Conservation (phyloP, 2,888 invertebrate species). For the Drosophila histrio region DNA sequence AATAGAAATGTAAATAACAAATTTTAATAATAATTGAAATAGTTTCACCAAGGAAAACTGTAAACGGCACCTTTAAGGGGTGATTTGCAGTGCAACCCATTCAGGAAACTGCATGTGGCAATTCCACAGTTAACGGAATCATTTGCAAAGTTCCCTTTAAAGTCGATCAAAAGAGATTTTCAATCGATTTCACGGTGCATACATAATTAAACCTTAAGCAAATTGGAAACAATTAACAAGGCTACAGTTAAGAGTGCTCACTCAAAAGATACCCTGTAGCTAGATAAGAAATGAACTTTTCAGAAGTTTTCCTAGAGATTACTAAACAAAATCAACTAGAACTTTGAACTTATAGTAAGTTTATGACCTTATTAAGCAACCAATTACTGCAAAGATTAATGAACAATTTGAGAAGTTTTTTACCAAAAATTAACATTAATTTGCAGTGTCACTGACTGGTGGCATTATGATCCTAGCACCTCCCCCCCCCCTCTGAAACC, state of each 20-base stretch:
- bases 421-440: slow-evolving; percentile 76
- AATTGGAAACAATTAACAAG: slow-evolving; percentile 4
- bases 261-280: not conserved
- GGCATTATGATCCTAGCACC: slow-evolving; percentile 58
- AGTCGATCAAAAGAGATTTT: slow-evolving; percentile 31
- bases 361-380: not conserved
- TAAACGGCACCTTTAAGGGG: slow-evolving; percentile 26
- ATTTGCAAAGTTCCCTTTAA: slow-evolving; percentile 39
- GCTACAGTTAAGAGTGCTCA: not conserved
- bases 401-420: slow-evolving; percentile 70
- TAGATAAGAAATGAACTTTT: too few relatives aligned
- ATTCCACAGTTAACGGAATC: slow-evolving; percentile 51
- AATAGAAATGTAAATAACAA: slow-evolving; percentile 82
- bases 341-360: not conserved
- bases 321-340: not conserved
- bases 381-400: slow-evolving; percentile 8
- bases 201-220: slow-evolving; percentile 51
- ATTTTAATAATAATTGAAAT: slow-evolving; percentile 81
- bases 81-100: slow-evolving; percentile 21
- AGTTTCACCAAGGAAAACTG: slow-evolving; percentile 38
- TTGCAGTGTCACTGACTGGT: slow-evolving; percentile 66
- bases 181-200: slow-evolving; percentile 64
- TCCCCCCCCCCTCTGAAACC: slow-evolving; percentile 23
- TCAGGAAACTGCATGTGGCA: slow-evolving; percentile 63
- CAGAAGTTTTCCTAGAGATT: not conserved